Evolutionary conservation across 1,140 invertebrate genomes (phyloP), one percentile per base, ranked within the genome.

Genomic region (Chironomus striatipennis): DNA sequence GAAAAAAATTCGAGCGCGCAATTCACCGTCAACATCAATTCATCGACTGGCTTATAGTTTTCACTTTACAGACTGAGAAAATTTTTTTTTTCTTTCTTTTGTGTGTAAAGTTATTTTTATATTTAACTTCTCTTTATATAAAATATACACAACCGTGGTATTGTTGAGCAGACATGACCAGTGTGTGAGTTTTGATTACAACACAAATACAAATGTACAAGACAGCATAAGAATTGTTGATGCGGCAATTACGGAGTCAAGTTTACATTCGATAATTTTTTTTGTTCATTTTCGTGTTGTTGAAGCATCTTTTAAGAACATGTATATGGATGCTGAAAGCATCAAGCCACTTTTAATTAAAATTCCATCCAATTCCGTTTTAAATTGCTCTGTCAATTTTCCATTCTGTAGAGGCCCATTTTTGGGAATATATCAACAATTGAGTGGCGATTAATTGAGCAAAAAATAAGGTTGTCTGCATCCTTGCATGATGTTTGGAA

Each of bases 101-200:
- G 47, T 57, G 47, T 57, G 47, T 57, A 57, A 57, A 57, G 47
- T 57, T 57, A 57, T 57, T 57, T 21, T 70, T 70, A 21, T 70
- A 21, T 18, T 18, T 70, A 20, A 20, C 65, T 18, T 20, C 7
- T 67, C 18, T 70, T 10, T 20, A 70, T 70, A 70, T 21, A 18
- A 70, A 21, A 70, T 17, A 70, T 12, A 67, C 7, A 67, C 64
- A 67, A 57, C 65, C 17, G 9, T 18, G 6, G 8, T 18, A 17
- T 67, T 15, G 7, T 70, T 70, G 24, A 34, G 24, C 24, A 34
- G 24, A 34, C 24, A 34, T 34, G 24, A 5, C 1, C 24, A 34
- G 24, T 34, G 47, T 57, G 47, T 57, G 47, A 57, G 47, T 57
- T 15, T 18, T 17, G 65, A 70, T 70, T 70, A 70, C 20, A 70